Base-by-base conservation (phyloP, 2,113 vertebrate genomes). In the Hylia prasina region DNA sequence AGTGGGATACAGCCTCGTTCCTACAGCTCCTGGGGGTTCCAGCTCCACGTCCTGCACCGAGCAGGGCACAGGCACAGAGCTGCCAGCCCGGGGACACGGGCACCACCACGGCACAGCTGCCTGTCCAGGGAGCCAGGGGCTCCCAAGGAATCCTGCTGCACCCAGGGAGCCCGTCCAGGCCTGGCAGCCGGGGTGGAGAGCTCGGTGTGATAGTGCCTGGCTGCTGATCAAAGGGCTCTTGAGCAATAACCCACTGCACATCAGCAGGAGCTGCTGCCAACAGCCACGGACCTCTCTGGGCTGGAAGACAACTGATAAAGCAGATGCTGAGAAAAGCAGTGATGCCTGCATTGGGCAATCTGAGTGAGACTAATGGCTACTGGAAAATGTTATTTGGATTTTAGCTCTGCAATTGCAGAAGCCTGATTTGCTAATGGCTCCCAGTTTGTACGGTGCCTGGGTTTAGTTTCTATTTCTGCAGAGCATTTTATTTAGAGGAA, bases 181-280 rank as follows among this genome's bases (percentile, higher is more conserved):
- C 86, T 73, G 85, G 93, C 86, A 88, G 93, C 61, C 73, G 20
- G 30, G 69, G n/a, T 89, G 1, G 45, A 4, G 76, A 86, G 84
- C 81, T 25, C 19, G 60, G 73, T 42, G 88, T 79, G 70, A 83
- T 53, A 65, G 81, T 7, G 94, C 61, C 93, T 97, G 97, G 96
- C 95, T 82, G 65, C 86, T 12, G 82, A 97, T 97, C 93, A 97
- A 96, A 97, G 91, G 82, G n/a, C 65, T 96, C 90, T 97, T 96
- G 69, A 82, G 95, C 96, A 97, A 96, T 4, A 65, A 37, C 45
- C 68, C 50, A 40, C 79, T 90, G 70, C 93, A 78, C 95, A 96
- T 93, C 94, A 97, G 95, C 91, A 94, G 64, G 40, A 85, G 87
- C 90, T 76, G 85, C 85, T 95, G 92, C 95, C 95, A 97, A 75